Evolutionary conservation across 1,140 invertebrate genomes (phyloP).

Genomic region (Drosophila lacertosa): DNA sequence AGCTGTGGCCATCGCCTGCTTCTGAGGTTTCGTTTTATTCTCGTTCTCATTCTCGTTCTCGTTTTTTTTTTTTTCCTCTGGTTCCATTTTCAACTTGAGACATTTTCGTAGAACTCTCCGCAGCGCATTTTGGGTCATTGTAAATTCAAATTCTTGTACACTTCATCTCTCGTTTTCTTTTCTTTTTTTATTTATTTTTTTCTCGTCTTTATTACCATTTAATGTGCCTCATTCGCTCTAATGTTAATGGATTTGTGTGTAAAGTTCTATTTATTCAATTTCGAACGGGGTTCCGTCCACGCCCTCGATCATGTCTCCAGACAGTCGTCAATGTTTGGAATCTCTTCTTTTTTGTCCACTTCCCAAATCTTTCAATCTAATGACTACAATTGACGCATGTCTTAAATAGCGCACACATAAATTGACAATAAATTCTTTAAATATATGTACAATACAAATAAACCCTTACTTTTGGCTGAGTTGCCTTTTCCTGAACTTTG

Average conservation of each 20-base stretch:
- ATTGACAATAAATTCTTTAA: constrained; percentile 29
- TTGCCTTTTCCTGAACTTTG: not conserved
- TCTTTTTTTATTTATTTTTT: too few species aligned
- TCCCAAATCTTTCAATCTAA: constrained; percentile 25
- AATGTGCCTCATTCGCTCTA: constrained; percentile 49
- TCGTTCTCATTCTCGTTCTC: not conserved
- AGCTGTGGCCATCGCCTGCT: constrained; percentile 65
- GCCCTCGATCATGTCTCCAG: constrained; percentile 46
- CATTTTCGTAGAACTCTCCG: constrained; percentile 41
- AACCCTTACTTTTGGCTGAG: not conserved
- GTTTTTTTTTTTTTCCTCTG: not conserved
- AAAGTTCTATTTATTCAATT: not conserved
- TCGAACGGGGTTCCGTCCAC: not conserved
- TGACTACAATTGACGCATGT: constrained; percentile 38
- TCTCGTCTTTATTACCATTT: constrained; percentile 54
- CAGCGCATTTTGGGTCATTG: constrained; percentile 33
- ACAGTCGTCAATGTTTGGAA: constrained; percentile 20
- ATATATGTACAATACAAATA: not conserved
- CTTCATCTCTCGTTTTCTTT: not conserved
- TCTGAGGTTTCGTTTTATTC: constrained; percentile 32
- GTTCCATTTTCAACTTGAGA: constrained; percentile 43
- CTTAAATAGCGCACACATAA: constrained; percentile 19
- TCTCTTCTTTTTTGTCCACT: constrained; percentile 22
- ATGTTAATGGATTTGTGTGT: constrained; percentile 60
- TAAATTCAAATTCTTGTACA: constrained; percentile 35